Evolutionary conservation across 1,140 invertebrate species (phyloP).

Genomic region (Anastatus disparis): DNA sequence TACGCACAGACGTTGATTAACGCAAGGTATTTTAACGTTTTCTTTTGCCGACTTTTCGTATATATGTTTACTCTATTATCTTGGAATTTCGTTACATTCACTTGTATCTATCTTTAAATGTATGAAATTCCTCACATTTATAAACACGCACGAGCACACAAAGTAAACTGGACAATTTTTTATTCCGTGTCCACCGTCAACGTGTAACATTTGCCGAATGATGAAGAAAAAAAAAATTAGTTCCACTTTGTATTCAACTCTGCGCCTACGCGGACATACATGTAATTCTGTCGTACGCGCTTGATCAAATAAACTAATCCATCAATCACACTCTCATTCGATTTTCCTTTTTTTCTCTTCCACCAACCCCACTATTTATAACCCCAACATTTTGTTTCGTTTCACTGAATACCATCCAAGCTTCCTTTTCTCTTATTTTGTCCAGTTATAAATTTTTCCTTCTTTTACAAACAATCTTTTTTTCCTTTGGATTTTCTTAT

Average conservation of each 20-base stretch:
- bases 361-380: too few relatives aligned
- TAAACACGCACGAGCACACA: too few relatives aligned
- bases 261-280: background rate
- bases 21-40: background rate
- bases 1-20: too few relatives aligned
- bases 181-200: background rate
- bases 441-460: background rate
- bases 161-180: too few relatives aligned
- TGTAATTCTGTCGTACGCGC: too few relatives aligned
- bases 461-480: too few relatives aligned
- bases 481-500: too few relatives aligned
- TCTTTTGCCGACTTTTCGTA: background rate
- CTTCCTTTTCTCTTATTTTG: background rate
- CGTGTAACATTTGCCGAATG: background rate
- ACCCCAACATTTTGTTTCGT: background rate
- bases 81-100: too few relatives aligned
- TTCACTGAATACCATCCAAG: too few relatives aligned
- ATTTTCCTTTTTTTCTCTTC: background rate
- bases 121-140: background rate
- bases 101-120: background rate
- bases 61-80: too few relatives aligned
- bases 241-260: background rate
- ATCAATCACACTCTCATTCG: background rate
- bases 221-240: slow-evolving; percentile 15
- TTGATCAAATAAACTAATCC: slow-evolving; percentile 12